These are phyloP conservation scores for Meteorus sp. DNA, from an alignment of 1,140 invertebrate species.

Conservation along the genomic window DNA sequence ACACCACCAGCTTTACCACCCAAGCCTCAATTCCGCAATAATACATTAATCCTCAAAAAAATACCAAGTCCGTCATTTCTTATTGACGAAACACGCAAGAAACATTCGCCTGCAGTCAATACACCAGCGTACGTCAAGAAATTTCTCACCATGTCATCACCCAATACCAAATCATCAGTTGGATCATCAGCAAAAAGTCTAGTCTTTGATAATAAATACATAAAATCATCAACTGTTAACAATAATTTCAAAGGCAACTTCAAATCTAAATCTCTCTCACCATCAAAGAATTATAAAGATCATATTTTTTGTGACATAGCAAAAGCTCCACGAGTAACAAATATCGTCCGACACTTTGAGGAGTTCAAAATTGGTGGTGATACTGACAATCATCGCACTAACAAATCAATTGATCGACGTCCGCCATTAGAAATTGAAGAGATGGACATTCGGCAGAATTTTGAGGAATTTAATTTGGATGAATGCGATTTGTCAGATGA, in stretches of 20 bases:
- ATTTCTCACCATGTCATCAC: slow-evolving; percentile 17
- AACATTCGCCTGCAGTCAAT: slow-evolving; percentile 41
- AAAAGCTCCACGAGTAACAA: slow-evolving; percentile 38
- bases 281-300: slow-evolving; percentile 41
- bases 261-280: slow-evolving; percentile 36
- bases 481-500: slow-evolving; percentile 71
- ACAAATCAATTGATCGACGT: slow-evolving; percentile 32
- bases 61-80: slow-evolving; percentile 67
- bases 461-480: slow-evolving; percentile 79
- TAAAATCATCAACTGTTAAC: slow-evolving; percentile 9
- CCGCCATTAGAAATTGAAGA: slow-evolving; percentile 49
- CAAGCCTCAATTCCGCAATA: slow-evolving; percentile 67
- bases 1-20: slow-evolving; percentile 71
- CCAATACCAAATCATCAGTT: slow-evolving; percentile 27
- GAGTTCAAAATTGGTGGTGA: slow-evolving; percentile 55
- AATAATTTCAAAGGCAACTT: slow-evolving; percentile 38
- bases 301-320: slow-evolving; percentile 19
- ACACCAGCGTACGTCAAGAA: slow-evolving; percentile 18
- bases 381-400: slow-evolving; percentile 33
- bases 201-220: slow-evolving; percentile 40
- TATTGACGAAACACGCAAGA: slow-evolving; percentile 65
- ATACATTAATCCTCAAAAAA: slow-evolving; percentile 58
- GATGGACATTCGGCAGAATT: slow-evolving; percentile 73
- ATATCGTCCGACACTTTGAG: slow-evolving; percentile 54
- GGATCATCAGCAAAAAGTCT: slow-evolving; percentile 34